Evolutionary conservation across 2,888 invertebrate species (phyloP).

Genomic region (Hecatera dysodea): DNA sequence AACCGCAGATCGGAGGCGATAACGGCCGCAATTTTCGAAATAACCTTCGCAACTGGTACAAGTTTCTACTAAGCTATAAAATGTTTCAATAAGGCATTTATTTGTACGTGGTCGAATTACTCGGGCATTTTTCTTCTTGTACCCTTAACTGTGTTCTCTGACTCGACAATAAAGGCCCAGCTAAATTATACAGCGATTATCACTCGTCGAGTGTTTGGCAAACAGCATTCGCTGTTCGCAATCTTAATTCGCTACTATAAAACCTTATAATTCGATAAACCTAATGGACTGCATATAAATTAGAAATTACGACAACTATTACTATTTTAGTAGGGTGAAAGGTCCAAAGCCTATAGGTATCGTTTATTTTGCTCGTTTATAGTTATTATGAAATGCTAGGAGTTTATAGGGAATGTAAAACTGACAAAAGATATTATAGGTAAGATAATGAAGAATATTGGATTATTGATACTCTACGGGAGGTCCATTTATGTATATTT

Average conservation of each 20-base stretch:
- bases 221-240: slow-evolving; percentile 47
- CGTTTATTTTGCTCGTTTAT: slow-evolving; percentile 47
- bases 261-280: slow-evolving; percentile 65
- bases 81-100: slow-evolving; percentile 59
- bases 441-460: slow-evolving; percentile 12
- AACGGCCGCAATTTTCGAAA: slow-evolving; percentile 60
- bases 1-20: slow-evolving; percentile 61
- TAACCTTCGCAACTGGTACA: slow-evolving; percentile 44
- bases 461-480: slow-evolving; percentile 7
- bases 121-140: slow-evolving; percentile 41
- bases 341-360: slow-evolving; percentile 43
- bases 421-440: slow-evolving; percentile 27
- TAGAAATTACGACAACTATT: slow-evolving; percentile 60
- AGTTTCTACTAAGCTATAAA: slow-evolving; percentile 55
- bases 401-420: slow-evolving; percentile 35
- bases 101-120: slow-evolving; percentile 57
- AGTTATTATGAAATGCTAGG: slow-evolving; percentile 46
- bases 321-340: slow-evolving; percentile 63
- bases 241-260: slow-evolving; percentile 55
- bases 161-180: slow-evolving; percentile 42
- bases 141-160: slow-evolving; percentile 30
- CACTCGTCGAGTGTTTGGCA: slow-evolving; percentile 57
- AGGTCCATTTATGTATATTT: background rate
- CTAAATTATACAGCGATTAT: slow-evolving; percentile 66
- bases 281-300: slow-evolving; percentile 66